Evolutionary conservation across 1,140 invertebrate species (phyloP).

Genomic region (Drosophila sulfurigaster): DNA sequence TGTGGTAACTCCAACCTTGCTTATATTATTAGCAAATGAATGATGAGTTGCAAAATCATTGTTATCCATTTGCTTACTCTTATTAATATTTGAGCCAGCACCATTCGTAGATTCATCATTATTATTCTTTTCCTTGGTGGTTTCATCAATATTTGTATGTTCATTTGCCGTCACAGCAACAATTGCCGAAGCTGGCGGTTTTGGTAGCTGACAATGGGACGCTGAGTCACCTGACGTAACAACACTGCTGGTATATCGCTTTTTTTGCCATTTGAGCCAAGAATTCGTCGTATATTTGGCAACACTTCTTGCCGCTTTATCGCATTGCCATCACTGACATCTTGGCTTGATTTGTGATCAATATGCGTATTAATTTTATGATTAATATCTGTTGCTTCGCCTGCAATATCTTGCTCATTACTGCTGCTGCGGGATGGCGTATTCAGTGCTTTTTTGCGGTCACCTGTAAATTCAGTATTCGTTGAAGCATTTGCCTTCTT

Average conservation of each 20-base stretch:
- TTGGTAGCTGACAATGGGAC: constrained; percentile 59
- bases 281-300: constrained; percentile 91
- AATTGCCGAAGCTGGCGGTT: constrained; percentile 71
- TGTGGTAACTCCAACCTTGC: constrained; percentile 56
- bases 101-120: constrained; percentile 19
- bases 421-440: constrained; percentile 87
- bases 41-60: constrained; percentile 24
- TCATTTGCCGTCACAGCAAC: constrained; percentile 40
- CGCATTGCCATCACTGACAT: not conserved
- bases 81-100: constrained; percentile 75
- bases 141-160: constrained; percentile 33
- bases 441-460: constrained; percentile 89
- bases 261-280: constrained; percentile 92
- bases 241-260: constrained; percentile 91
- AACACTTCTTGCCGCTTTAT: constrained; percentile 87
- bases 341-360: constrained; percentile 17
- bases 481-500: constrained; percentile 14
- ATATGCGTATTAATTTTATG: constrained; percentile 23
- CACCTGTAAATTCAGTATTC: constrained; percentile 36
- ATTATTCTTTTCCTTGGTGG: constrained; percentile 6
- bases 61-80: constrained; percentile 57
- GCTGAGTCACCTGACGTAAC: constrained; percentile 89
- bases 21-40: constrained; percentile 8
- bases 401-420: constrained; percentile 1
- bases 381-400: constrained; percentile 10